phyloP scores from a whole-genome alignment of 2,113 vertebrate genomes.

The Pedionomus torquatus region DNA sequence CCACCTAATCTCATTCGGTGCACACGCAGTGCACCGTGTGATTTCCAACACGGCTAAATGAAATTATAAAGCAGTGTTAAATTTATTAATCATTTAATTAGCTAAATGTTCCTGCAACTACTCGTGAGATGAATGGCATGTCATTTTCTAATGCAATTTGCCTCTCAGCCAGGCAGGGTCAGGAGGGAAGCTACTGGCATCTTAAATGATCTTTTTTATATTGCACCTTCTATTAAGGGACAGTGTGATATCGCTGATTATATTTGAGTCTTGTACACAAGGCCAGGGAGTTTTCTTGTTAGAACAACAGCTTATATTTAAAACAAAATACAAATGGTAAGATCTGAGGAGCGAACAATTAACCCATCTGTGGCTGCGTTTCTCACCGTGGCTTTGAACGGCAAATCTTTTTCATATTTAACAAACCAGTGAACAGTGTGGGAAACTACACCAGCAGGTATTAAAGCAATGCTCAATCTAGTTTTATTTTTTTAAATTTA shows the following conservation, averaged over 20 bases:
- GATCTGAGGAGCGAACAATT: neutral
- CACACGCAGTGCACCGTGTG: constrained; percentile 85
- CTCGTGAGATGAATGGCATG: constrained; percentile 93
- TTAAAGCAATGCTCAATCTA: constrained; percentile 81
- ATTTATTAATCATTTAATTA: constrained; percentile 99
- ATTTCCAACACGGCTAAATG: constrained; percentile 97
- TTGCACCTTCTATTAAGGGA: constrained; percentile 74
- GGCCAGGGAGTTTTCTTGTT: constrained; percentile 7
- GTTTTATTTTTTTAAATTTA: constrained; percentile 81
- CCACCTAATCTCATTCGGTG: constrained; percentile 89
- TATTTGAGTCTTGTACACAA: constrained; percentile 66
- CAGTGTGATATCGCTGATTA: constrained; percentile 48
- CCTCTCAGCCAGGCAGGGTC: constrained; percentile 93
- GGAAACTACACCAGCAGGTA: constrained; percentile 75
- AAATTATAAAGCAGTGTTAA: constrained; percentile 99
- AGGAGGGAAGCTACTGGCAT: constrained; percentile 84
- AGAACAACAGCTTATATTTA: constrained; percentile 36
- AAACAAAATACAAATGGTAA: constrained; percentile 14
- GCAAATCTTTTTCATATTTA: constrained; percentile 79
- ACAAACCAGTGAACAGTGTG: constrained; percentile 78
- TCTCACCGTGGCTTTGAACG: constrained; percentile 46
- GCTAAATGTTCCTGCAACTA: constrained; percentile 98
- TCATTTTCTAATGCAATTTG: constrained; percentile 97
- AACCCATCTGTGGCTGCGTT: constrained; percentile 48
- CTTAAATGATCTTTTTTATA: constrained; percentile 81